A percentile compares a stretch with the other conserved stretches of the same genome.
Evolutionary conservation across 2,888 invertebrate genomes (phyloP).

Genomic region (Phalera bucephala): DNA sequence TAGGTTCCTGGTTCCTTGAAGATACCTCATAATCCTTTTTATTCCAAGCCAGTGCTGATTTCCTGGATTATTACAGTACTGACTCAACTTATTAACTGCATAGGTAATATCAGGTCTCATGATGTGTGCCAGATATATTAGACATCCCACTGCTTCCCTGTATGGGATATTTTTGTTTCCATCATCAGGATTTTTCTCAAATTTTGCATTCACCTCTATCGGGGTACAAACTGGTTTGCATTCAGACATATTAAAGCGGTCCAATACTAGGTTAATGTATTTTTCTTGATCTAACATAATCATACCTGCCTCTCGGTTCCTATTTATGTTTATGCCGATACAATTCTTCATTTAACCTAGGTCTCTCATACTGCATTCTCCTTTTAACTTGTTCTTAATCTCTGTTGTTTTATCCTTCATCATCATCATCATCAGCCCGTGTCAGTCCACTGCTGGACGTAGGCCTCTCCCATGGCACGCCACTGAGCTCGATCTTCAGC

Average conservation of each 20-base stretch:
- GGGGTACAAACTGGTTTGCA: constrained; percentile 25
- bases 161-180: constrained; percentile 14
- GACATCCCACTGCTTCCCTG: constrained; percentile 23
- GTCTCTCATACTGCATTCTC: too few relatives aligned
- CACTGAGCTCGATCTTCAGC: too few relatives aligned
- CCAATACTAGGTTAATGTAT: constrained; percentile 23
- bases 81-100: constrained; percentile 22
- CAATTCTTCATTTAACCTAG: constrained; percentile 12
- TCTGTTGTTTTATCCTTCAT: too few relatives aligned
- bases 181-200: constrained; percentile 14
- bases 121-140: constrained; percentile 26
- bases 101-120: too few relatives aligned
- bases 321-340: constrained; percentile 11
- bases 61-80: constrained; percentile 21
- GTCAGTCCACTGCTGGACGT: too few relatives aligned
- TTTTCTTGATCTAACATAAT: constrained; percentile 17
- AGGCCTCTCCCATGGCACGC: too few relatives aligned
- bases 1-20: too few relatives aligned
- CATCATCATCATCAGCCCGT: too few relatives aligned
- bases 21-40: too few relatives aligned
- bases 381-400: too few relatives aligned
- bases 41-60: too few relatives aligned
- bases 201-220: too few relatives aligned
- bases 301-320: constrained; percentile 6
- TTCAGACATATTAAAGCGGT: constrained; percentile 20